Conservation (phyloP, 2,113 vertebrate genomes). For the Megaceryle torquata region DNA sequence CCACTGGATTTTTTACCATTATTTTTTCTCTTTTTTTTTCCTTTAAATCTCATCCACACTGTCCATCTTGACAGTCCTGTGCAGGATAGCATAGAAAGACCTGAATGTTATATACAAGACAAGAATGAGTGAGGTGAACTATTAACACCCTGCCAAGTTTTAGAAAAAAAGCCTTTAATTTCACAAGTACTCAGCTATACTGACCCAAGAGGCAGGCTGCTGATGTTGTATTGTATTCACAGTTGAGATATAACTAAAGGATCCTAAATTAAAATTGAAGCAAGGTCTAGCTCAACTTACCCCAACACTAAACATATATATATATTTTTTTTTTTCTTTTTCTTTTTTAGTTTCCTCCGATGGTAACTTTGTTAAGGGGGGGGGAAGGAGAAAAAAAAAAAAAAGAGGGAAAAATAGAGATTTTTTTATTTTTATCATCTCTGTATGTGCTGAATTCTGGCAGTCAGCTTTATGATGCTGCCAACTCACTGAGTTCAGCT, state of each 20-base stretch:
- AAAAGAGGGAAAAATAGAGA: background rate
- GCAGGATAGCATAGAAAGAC: background rate
- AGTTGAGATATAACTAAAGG: background rate
- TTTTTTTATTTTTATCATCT: background rate
- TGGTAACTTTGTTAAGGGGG: background rate
- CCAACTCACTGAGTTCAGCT: background rate
- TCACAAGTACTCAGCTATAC: background rate
- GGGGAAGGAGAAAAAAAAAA: background rate
- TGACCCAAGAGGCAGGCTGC: background rate
- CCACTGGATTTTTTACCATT: background rate
- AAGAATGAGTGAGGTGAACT: background rate
- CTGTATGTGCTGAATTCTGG: background rate
- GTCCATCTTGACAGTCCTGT: background rate
- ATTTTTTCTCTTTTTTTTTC: background rate
- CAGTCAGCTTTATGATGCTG: fast-evolving
- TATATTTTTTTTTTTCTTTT: background rate
- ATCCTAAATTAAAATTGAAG: background rate
- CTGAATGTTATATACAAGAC: background rate
- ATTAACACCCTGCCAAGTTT: background rate
- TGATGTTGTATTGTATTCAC: background rate
- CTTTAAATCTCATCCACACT: background rate
- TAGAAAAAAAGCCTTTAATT: background rate
- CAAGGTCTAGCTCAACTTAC: background rate
- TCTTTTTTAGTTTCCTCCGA: background rate
- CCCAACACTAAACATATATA: background rate